Evolutionary conservation across 2,113 vertebrate genomes (phyloP).

Genomic region (Leucopsar rothschildi): DNA sequence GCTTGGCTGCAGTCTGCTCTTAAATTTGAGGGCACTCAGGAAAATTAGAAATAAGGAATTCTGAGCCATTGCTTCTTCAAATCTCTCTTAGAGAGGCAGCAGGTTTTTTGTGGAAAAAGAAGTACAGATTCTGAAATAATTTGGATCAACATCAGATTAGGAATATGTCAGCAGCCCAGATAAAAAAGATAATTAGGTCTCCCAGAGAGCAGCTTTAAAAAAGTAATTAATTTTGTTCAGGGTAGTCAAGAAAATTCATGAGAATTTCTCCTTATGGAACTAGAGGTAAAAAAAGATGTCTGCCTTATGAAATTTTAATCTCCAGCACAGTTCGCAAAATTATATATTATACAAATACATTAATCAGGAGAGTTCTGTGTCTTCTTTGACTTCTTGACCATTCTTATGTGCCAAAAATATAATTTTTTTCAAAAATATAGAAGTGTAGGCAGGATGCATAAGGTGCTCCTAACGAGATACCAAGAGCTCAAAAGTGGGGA

Average conservation of each 20-base stretch:
- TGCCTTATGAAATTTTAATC: background rate
- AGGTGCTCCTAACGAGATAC: background rate
- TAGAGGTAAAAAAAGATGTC: background rate
- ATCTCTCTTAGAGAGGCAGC: background rate
- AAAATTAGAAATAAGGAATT: background rate
- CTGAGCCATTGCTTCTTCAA: background rate
- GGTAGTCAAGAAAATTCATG: background rate
- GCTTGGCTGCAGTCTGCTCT: background rate
- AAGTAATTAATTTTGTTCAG: conserved; percentile 17
- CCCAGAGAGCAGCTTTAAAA: background rate
- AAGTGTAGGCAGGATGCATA: fast-evolving
- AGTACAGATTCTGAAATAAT: background rate
- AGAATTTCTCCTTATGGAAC: background rate
- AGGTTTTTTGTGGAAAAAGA: background rate
- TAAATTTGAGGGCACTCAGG: background rate
- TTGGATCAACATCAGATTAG: background rate
- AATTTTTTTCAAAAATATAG: background rate
- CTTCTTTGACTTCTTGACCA: background rate
- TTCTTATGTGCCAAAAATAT: background rate
- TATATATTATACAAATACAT: background rate
- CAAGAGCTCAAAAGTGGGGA: background rate
- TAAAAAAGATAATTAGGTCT: background rate
- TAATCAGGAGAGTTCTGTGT: background rate
- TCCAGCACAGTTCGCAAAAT: background rate
- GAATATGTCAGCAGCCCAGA: background rate